phyloP scores from a whole-genome alignment of 2,797 vertebrate genomes.

The Malacoctenus gilli region DNA sequence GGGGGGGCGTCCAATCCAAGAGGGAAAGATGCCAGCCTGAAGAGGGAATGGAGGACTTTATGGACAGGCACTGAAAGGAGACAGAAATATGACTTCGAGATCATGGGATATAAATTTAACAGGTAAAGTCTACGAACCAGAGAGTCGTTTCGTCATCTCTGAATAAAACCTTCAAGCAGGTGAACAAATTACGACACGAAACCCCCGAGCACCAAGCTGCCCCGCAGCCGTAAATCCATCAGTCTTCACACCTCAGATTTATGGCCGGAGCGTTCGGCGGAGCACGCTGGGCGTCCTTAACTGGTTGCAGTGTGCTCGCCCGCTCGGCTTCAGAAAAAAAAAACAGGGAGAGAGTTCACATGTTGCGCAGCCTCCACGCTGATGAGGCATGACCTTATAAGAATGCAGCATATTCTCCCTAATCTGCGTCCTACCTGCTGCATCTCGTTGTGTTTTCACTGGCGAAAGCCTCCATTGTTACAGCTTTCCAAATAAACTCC shows the following conservation, averaged over 20 bases:
- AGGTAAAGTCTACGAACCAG: too few species aligned
- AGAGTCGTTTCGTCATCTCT: slow-evolving; percentile 30
- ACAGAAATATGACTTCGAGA: slow-evolving; percentile 38
- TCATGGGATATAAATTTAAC: slow-evolving; percentile 36
- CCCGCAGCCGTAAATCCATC: slow-evolving; percentile 42
- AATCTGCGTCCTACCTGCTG: slow-evolving; percentile 31
- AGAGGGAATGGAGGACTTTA: slow-evolving; percentile 21
- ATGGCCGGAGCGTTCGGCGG: slow-evolving; percentile 18
- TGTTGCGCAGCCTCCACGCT: too few species aligned
- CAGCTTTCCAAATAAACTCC: slow-evolving; percentile 30
- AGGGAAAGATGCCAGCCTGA: slow-evolving; percentile 5
- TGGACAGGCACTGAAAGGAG: slow-evolving; percentile 35
- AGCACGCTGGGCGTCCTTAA: neutral
- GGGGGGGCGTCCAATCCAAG: neutral
- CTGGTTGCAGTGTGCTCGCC: neutral
- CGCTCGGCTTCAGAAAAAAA: too few species aligned
- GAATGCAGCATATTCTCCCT: slow-evolving; percentile 21
- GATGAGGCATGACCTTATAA: slow-evolving; percentile 30
- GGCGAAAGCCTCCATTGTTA: slow-evolving; percentile 16
- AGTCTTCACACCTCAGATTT: slow-evolving; percentile 36
- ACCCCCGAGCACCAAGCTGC: slow-evolving; percentile 16
- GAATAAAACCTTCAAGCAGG: slow-evolving; percentile 42
- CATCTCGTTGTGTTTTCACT: slow-evolving; percentile 48
- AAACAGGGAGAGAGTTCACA: too few species aligned
- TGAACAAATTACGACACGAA: slow-evolving; percentile 29